These are phyloP conservation scores for Mimachlamys varia DNA, from an alignment of 2,888 invertebrate species.

Conservation along the genomic window DNA sequence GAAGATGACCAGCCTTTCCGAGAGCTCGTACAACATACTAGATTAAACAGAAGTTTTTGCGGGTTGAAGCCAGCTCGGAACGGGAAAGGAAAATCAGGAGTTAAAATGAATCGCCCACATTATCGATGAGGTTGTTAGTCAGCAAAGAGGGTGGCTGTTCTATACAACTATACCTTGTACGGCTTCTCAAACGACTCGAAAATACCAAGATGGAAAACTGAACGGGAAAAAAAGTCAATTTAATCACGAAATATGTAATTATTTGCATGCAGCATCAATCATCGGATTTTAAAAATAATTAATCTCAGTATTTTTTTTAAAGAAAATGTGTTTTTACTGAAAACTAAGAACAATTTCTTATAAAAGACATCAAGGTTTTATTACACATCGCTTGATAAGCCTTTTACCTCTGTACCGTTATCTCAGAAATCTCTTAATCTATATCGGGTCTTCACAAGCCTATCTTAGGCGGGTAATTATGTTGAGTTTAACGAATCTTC, in stretches of 20 bases:
- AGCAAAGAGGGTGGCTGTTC: background rate
- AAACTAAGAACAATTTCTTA: background rate
- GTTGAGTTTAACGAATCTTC: conserved; percentile 4
- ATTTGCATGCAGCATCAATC: background rate
- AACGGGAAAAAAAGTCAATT: background rate
- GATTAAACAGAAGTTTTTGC: background rate
- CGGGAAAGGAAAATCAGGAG: background rate
- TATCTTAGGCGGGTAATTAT: conserved; percentile 8
- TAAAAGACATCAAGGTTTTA: background rate
- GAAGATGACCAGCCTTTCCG: background rate
- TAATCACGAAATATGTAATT: background rate
- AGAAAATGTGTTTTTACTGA: background rate
- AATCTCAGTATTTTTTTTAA: background rate
- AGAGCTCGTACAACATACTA: background rate
- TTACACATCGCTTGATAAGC: background rate
- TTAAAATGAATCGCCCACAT: background rate
- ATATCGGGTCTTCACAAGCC: background rate
- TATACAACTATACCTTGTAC: background rate
- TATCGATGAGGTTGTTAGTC: background rate
- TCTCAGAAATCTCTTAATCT: background rate
- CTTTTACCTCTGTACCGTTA: background rate
- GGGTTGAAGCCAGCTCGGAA: background rate
- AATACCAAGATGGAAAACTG: background rate
- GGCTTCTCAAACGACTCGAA: background rate
- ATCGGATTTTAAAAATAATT: background rate